Evolutionary conservation across 1,140 invertebrate species (phyloP).

Genomic region (Eciton burchellii): DNA sequence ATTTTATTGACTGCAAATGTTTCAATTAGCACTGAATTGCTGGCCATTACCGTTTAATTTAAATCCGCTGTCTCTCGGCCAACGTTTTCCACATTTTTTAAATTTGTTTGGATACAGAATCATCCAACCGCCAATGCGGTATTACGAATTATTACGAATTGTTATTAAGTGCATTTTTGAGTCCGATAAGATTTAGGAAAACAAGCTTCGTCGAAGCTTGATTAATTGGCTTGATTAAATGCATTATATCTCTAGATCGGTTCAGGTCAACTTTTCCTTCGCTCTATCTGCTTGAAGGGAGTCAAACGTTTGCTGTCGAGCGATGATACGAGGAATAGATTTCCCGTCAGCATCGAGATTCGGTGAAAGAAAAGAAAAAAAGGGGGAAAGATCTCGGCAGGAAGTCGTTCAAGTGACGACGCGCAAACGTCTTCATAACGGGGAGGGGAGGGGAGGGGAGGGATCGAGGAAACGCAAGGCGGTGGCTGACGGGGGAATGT

Average conservation of each 20-base stretch:
- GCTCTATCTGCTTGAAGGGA: not conserved
- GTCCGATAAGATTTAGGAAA: not conserved
- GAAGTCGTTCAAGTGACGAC: slow-evolving; percentile 50
- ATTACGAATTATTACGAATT: slow-evolving; percentile 3
- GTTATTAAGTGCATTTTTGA: slow-evolving; percentile 1
- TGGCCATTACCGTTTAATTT: slow-evolving; percentile 14
- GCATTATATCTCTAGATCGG: not conserved
- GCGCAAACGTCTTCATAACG: slow-evolving; percentile 57
- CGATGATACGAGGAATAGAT: slow-evolving; percentile 49
- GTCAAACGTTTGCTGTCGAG: slow-evolving; percentile 46
- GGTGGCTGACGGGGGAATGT: slow-evolving; percentile 23
- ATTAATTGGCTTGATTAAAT: too few species aligned
- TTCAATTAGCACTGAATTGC: slow-evolving; percentile 42
- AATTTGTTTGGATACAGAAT: slow-evolving; percentile 28
- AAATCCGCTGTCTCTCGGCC: slow-evolving; percentile 19
- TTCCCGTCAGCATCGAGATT: slow-evolving; percentile 33
- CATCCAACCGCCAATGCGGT: not conserved
- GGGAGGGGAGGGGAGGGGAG: slow-evolving; percentile 20
- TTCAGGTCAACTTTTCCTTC: not conserved
- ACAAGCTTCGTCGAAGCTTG: not conserved
- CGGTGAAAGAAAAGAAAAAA: slow-evolving; percentile 8
- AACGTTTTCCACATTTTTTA: not conserved
- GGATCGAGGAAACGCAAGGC: slow-evolving; percentile 17
- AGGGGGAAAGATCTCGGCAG: slow-evolving; percentile 34
- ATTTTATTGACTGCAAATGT: slow-evolving; percentile 23